A percentile compares a stretch with the other conserved stretches of the same genome.
Conservation (phyloP, 2,888 invertebrate species). For the Agonopterix heracliana region DNA sequence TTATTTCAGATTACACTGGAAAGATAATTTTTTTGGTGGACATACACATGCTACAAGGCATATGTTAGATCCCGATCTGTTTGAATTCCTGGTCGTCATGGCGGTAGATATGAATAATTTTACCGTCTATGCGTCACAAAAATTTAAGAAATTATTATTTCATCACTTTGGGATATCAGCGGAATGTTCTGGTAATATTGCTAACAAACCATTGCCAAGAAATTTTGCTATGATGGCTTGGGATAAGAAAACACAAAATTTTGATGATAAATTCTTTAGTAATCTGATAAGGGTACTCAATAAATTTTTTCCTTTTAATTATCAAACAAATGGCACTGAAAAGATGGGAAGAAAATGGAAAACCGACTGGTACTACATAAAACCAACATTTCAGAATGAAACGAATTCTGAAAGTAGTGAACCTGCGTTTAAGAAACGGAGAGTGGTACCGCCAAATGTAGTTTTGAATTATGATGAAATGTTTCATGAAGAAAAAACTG, state of each 20-base stretch:
- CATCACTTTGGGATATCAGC: neutral
- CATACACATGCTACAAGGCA: neutral
- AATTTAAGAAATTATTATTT: neutral
- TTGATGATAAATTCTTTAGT: constrained; percentile 46
- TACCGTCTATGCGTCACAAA: neutral
- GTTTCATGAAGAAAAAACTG: constrained; percentile 29
- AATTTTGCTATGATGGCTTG: constrained; percentile 45
- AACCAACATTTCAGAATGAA: neutral
- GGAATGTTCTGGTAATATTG: neutral
- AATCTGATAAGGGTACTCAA: constrained; percentile 31
- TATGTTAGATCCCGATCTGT: no score
- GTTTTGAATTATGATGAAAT: constrained; percentile 43
- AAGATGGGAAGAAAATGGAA: no score
- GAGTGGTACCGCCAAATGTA: constrained; percentile 24
- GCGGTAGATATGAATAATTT: no score
- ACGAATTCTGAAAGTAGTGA: constrained; percentile 3
- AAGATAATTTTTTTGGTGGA: neutral
- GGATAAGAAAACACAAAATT: constrained; percentile 36
- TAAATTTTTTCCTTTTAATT: constrained; percentile 35
- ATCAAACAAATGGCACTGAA: no score
- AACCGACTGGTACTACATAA: no score
- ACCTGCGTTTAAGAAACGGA: constrained; percentile 27
- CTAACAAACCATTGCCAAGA: constrained; percentile 11
- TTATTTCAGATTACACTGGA: neutral
- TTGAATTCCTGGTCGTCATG: no score